Evolutionary conservation across 2,797 vertebrate genomes (phyloP).

Genomic region (Smutsia temminckii): DNA sequence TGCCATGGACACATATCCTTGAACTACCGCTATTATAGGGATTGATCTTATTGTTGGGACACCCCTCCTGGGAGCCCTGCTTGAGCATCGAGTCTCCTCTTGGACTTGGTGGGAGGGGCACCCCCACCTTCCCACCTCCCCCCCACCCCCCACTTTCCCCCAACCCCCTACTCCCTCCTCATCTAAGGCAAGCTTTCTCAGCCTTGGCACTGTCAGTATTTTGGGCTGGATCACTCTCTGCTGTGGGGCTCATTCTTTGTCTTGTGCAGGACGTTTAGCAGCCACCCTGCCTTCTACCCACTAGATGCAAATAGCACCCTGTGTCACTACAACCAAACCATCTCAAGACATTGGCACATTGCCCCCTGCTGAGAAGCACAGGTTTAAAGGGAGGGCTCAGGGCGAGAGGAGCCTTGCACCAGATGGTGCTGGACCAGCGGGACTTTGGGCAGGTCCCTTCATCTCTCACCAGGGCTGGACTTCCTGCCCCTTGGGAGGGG

Average conservation of each 20-base stretch:
- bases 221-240: background rate
- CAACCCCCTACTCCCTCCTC: no score
- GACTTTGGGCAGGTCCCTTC: background rate
- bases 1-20: no score
- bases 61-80: background rate
- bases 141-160: no score
- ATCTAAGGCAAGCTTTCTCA: background rate
- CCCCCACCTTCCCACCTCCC: no score
- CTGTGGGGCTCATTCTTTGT: no score
- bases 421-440: background rate
- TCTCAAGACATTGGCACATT: background rate
- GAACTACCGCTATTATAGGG: background rate
- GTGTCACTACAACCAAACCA: no score
- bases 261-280: background rate
- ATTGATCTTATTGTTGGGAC: background rate
- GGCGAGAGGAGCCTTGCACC: background rate
- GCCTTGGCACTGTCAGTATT: background rate
- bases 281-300: background rate
- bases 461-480: background rate
- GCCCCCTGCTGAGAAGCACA: background rate
- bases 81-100: background rate
- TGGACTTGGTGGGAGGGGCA: background rate
- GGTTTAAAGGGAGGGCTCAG: background rate
- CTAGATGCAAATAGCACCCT: background rate
- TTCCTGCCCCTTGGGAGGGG: background rate